A percentile compares a stretch with the other conserved stretches of the same genome.
phyloP scores from a whole-genome alignment of 2,113 vertebrate genomes.

The Mobula birostris region DNA sequence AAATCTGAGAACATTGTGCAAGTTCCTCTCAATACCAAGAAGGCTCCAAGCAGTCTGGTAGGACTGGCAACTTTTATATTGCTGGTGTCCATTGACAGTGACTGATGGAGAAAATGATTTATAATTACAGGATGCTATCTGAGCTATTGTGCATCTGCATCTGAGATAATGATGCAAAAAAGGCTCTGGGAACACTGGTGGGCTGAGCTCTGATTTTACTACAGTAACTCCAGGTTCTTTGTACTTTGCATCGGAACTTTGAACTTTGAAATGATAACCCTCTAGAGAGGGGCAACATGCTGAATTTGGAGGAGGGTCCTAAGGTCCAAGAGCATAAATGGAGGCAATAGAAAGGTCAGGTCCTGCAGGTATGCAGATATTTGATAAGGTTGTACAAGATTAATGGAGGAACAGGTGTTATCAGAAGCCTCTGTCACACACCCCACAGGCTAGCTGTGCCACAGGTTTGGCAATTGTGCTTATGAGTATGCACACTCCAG shows the following conservation, averaged over 20 bases:
- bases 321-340: background rate
- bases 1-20: background rate
- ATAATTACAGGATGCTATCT: background rate
- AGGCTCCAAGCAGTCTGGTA: background rate
- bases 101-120: background rate
- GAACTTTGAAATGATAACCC: background rate
- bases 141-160: background rate
- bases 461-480: too few relatives aligned
- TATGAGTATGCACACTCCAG: too few relatives aligned
- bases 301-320: background rate
- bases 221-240: background rate
- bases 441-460: too few relatives aligned
- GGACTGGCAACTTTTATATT: background rate
- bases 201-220: too few relatives aligned
- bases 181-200: background rate
- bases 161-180: background rate
- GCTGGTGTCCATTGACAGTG: background rate
- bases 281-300: background rate
- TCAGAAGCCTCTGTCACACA: too few relatives aligned
- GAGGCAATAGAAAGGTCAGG: background rate
- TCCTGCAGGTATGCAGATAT: background rate
- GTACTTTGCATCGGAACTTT: background rate
- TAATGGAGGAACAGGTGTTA: too few relatives aligned
- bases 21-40: background rate
- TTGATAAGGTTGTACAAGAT: too few relatives aligned